These are phyloP conservation scores for Drosophila ananassae DNA, from an alignment of 1,140 invertebrate species.

Conservation along the genomic window DNA sequence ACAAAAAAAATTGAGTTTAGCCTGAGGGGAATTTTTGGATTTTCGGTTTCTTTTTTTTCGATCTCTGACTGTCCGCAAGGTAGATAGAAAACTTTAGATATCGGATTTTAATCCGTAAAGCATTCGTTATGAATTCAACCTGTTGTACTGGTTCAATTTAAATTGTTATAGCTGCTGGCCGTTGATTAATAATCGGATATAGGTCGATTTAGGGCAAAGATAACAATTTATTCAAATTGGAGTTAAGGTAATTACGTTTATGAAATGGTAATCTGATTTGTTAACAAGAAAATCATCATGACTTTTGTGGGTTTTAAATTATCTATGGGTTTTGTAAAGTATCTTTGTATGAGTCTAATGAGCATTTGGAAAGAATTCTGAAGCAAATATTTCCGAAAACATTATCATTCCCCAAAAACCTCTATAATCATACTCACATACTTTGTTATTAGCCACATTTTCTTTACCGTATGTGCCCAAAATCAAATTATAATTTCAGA, in stretches of 20 bases:
- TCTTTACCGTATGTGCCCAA: background rate
- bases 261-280: conserved; percentile 1
- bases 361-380: no score
- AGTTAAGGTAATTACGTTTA: background rate
- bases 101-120: conserved; percentile 35
- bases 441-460: background rate
- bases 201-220: conserved; percentile 27
- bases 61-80: background rate
- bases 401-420: no score
- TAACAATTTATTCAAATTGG: conserved; percentile 4
- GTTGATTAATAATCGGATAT: conserved; percentile 31
- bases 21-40: conserved; percentile 19
- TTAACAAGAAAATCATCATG: background rate
- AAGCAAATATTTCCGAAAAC: no score
- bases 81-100: conserved; percentile 28
- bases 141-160: conserved; percentile 48
- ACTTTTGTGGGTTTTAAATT: no score
- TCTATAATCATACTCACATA: background rate
- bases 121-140: conserved; percentile 44
- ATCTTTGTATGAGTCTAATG: no score
- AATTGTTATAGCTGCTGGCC: conserved; percentile 24
- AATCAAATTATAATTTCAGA: conserved; percentile 23
- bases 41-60: conserved; percentile 27
- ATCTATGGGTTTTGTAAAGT: no score
- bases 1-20: conserved; percentile 27